These are phyloP conservation scores for Alouatta palliata DNA, from an alignment of 2,113 vertebrate species.

Conservation along the genomic window DNA sequence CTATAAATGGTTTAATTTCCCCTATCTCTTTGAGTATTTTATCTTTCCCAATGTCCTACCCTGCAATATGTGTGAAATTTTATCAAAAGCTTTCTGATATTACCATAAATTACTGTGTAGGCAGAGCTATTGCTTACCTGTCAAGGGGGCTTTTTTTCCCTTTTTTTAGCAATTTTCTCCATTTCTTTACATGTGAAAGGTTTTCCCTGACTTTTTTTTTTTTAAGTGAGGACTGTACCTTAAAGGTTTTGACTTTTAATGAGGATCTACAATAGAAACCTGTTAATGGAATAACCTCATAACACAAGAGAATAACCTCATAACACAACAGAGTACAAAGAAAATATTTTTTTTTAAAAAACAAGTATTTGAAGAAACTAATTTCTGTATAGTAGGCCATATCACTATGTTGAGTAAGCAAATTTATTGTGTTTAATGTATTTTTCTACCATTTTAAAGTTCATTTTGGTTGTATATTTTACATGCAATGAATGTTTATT, in stretches of 20 bases:
- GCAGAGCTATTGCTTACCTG: slow-evolving; percentile 63
- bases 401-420: slow-evolving; percentile 21
- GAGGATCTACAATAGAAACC: slow-evolving; percentile 32
- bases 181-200: slow-evolving; percentile 52
- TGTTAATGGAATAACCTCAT: slow-evolving; percentile 4
- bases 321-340: background rate
- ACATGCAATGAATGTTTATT: background rate
- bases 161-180: slow-evolving; percentile 75
- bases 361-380: slow-evolving; percentile 41
- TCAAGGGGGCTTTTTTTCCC: background rate
- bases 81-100: slow-evolving; percentile 73
- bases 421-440: background rate
- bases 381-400: background rate
- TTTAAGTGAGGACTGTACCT: slow-evolving; percentile 11
- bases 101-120: slow-evolving; percentile 59
- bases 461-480: slow-evolving; percentile 21
- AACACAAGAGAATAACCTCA: slow-evolving; percentile 21
- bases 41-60: slow-evolving; percentile 58
- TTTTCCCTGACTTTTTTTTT: slow-evolving; percentile 45
- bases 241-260: slow-evolving; percentile 48
- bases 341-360: slow-evolving; percentile 41
- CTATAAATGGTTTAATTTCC: slow-evolving; percentile 65
- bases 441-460: background rate
- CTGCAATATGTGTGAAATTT: slow-evolving; percentile 62
- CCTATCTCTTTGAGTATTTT: slow-evolving; percentile 61